phyloP scores from a whole-genome alignment of 2,797 vertebrate genomes.

The Poeciliopsis infans region DNA sequence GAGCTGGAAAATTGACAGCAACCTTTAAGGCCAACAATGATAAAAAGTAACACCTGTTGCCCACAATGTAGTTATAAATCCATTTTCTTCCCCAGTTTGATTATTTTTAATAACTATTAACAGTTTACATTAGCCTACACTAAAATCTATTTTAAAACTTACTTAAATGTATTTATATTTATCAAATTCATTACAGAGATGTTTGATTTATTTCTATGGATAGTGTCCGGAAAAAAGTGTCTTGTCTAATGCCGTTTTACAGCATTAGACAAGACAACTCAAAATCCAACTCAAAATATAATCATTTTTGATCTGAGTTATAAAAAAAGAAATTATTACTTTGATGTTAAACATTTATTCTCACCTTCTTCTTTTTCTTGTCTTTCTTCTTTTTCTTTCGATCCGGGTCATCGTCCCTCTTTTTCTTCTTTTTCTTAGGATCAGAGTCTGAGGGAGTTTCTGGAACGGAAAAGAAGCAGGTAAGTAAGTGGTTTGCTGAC shows the following conservation, averaged over 20 bases:
- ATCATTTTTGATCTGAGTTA: not conserved
- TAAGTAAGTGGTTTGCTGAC: constrained; percentile 15
- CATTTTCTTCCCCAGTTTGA: not conserved
- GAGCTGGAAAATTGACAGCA: not conserved
- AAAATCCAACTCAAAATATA: not conserved
- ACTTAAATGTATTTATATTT: not conserved
- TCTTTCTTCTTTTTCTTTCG: constrained; percentile 98
- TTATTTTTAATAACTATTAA: not conserved
- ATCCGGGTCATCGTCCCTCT: constrained; percentile 95
- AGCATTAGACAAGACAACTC: not conserved
- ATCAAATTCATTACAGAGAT: not conserved
- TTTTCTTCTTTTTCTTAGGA: constrained; percentile 99
- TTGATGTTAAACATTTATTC: not conserved
- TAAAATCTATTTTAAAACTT: not conserved
- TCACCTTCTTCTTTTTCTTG: constrained; percentile 98
- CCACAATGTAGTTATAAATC: not conserved
- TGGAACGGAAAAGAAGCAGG: constrained; percentile 49
- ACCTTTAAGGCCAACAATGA: not conserved
- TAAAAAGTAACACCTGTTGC: not conserved
- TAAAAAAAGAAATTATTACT: not conserved
- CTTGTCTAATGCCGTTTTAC: not conserved
- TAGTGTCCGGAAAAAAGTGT: not conserved
- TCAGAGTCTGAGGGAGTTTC: constrained; percentile 97
- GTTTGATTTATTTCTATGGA: not conserved
- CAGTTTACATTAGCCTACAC: not conserved